These are phyloP conservation scores for Chloromyia formosa DNA, from an alignment of 2,888 invertebrate species.

Conservation along the genomic window DNA sequence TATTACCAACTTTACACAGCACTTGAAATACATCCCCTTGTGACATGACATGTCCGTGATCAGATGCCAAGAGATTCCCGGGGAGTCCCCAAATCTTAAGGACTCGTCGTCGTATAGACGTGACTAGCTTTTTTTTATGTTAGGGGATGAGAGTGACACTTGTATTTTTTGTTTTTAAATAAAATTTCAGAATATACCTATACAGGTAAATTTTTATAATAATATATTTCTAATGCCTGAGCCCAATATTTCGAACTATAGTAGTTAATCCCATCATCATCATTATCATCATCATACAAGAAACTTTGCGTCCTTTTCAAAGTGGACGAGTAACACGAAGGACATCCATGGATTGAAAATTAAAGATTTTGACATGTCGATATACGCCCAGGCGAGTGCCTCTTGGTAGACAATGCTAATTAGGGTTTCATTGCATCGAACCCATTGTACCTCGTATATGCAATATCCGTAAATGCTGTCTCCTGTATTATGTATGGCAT, in stretches of 20 bases:
- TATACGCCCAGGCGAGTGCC: conserved; percentile 45
- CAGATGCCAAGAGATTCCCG: conserved; percentile 7
- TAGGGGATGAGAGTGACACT: too few relatives aligned
- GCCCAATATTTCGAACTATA: too few relatives aligned
- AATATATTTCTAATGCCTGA: too few relatives aligned
- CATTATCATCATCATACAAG: too few relatives aligned
- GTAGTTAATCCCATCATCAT: too few relatives aligned
- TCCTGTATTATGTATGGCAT: conserved; percentile 6
- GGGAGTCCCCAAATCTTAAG: conserved; percentile 11
- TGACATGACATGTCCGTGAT: conserved; percentile 45
- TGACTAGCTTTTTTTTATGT: too few relatives aligned
- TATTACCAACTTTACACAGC: conserved; percentile 50
- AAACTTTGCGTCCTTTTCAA: too few relatives aligned
- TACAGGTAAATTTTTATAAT: too few relatives aligned
- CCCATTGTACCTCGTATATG: background rate
- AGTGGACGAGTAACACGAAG: too few relatives aligned
- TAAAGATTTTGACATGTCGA: conserved; percentile 34
- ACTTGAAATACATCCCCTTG: conserved; percentile 47
- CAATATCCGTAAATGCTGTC: background rate
- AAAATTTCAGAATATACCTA: too few relatives aligned
- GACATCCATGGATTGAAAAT: too few relatives aligned
- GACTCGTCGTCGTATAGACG: background rate
- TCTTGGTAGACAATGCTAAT: conserved; percentile 45
- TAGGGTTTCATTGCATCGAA: conserved; percentile 32
- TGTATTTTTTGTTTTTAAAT: too few relatives aligned